phyloP scores from a whole-genome alignment of 2,113 vertebrate genomes.

The Diadophis punctatus region DNA sequence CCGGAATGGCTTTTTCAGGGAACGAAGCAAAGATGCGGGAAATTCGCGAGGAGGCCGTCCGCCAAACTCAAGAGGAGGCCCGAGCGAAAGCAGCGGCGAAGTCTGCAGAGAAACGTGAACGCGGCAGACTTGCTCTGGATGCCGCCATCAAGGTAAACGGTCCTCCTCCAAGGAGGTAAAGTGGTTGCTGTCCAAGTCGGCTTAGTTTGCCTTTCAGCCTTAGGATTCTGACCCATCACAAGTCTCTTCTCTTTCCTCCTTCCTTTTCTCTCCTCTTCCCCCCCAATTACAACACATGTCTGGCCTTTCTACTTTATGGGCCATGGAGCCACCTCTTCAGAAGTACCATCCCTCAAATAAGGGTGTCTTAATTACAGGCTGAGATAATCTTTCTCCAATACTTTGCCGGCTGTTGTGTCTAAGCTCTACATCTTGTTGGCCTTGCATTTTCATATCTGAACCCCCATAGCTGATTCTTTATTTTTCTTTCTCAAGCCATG shows the following conservation, averaged over 20 bases:
- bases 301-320: neutral
- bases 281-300: neutral
- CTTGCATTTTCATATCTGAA: neutral
- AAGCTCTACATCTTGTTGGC: neutral
- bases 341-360: neutral
- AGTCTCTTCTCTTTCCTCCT: neutral
- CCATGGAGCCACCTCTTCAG: neutral
- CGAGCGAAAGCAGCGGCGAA: conserved; percentile 68
- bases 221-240: neutral
- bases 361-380: neutral
- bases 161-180: neutral
- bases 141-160: conserved; percentile 84
- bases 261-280: neutral
- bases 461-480: neutral
- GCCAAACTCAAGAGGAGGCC: conserved; percentile 76
- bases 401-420: neutral
- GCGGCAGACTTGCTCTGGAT: conserved; percentile 80
- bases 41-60: conserved; percentile 77
- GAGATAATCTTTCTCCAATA: neutral
- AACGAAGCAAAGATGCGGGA: conserved; percentile 74
- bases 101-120: conserved; percentile 68
- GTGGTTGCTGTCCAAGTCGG: too few relatives aligned
- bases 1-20: conserved; percentile 58
- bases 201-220: neutral
- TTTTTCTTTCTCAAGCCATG: neutral